Evolutionary conservation across 2,113 vertebrate species (phyloP).

Genomic region (Mus pahari): DNA sequence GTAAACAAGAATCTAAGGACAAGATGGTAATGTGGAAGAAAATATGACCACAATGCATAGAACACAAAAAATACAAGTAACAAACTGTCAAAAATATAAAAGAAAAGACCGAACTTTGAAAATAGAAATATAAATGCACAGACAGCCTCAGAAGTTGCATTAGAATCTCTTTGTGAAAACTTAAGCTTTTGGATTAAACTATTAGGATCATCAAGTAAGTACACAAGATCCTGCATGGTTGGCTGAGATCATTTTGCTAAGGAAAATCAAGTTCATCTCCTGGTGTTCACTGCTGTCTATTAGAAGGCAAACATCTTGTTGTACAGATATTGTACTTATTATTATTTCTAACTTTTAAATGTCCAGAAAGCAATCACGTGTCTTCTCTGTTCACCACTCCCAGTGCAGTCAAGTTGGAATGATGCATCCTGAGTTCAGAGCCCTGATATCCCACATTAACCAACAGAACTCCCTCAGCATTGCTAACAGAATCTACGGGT

Average conservation of each 20-base stretch:
- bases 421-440: slow-evolving; percentile 81
- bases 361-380: background rate
- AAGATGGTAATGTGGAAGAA: background rate
- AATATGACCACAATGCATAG: background rate
- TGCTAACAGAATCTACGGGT: slow-evolving; percentile 85
- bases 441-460: slow-evolving; percentile 79
- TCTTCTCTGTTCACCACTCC: slow-evolving; percentile 47
- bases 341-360: slow-evolving; percentile 27
- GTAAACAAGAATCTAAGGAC: background rate
- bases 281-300: background rate
- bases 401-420: slow-evolving; percentile 79
- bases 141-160: background rate
- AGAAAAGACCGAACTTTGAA: background rate
- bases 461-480: slow-evolving; percentile 78
- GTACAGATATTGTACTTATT: background rate
- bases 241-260: background rate
- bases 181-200: background rate
- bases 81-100: background rate
- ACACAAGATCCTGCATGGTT: background rate
- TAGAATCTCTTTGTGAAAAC: background rate
- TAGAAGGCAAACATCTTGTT: background rate
- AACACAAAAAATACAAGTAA: background rate
- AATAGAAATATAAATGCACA: background rate
- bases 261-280: background rate
- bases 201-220: background rate